Percentiles rank a stretch among this genome's conserved stretches.
These are phyloP conservation scores for Eriosoma lanigerum DNA, from an alignment of 1,140 invertebrate genomes.

Conservation along the genomic window DNA sequence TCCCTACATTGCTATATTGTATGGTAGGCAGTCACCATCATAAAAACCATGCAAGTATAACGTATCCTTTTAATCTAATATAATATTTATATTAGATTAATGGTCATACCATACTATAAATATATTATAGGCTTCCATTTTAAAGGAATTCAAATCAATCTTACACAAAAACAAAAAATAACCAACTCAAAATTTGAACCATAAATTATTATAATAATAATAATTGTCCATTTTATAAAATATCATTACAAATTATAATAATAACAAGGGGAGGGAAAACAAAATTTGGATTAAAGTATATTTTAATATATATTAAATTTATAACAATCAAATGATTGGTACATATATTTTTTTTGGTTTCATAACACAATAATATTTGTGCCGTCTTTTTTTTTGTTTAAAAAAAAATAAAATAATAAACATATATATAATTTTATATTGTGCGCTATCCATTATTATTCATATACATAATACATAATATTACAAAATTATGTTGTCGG, in stretches of 20 bases:
- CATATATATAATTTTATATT: conserved; percentile 27
- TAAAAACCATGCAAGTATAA: too few species aligned
- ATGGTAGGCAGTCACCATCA: too few species aligned
- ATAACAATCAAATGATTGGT: conserved; percentile 36
- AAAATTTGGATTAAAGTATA: conserved; percentile 42
- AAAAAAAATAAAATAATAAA: conserved; percentile 17
- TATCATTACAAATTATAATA: conserved; percentile 48
- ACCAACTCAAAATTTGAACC: conserved; percentile 10
- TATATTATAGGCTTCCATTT: too few species aligned
- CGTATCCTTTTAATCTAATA: too few species aligned
- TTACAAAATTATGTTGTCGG: neutral
- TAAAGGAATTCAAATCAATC: too few species aligned
- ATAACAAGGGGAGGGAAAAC: conserved; percentile 40
- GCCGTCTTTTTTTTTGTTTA: conserved; percentile 21
- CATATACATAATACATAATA: neutral
- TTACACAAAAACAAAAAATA: neutral
- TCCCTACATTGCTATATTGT: too few species aligned
- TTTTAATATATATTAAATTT: conserved; percentile 22
- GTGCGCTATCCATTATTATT: conserved; percentile 41
- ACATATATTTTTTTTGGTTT: conserved; percentile 29
- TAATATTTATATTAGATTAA: too few species aligned
- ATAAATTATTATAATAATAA: conserved; percentile 45
- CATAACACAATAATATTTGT: conserved; percentile 30
- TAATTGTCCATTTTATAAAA: conserved; percentile 49
- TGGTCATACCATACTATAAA: too few species aligned